Conservation (phyloP, 2,888 invertebrate species). For the Nematopogon swammerdamellus region DNA sequence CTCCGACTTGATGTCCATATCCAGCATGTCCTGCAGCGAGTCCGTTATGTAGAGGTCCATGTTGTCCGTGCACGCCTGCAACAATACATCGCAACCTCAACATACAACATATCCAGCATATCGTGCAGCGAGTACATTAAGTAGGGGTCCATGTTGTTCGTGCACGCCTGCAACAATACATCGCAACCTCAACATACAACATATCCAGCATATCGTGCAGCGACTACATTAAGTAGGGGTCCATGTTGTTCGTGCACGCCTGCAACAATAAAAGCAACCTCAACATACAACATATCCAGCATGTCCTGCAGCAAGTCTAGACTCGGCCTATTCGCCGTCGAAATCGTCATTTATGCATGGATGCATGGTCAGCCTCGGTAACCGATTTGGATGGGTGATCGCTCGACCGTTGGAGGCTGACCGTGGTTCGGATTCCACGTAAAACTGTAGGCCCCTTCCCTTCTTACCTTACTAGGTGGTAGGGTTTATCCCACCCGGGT, state of each 20-base stretch:
- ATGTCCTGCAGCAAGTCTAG: not conserved
- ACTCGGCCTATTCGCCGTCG: no score
- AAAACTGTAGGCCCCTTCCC: no score
- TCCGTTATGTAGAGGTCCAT: slow-evolving; percentile 65
- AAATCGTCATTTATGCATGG: no score
- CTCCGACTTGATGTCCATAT: slow-evolving; percentile 85
- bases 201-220: not conserved
- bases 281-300: no score
- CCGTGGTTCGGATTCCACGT: no score
- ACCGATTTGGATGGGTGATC: no score
- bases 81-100: slow-evolving; percentile 15
- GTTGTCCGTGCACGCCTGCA: slow-evolving; percentile 52
- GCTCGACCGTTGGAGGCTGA: no score
- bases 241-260: no score
- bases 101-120: not conserved
- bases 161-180: slow-evolving; percentile 46
- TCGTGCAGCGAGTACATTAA: not conserved
- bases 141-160: not conserved
- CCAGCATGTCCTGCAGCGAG: slow-evolving; percentile 86
- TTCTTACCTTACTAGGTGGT: no score
- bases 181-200: not conserved
- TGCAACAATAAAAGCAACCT: no score
- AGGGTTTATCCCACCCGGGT: no score
- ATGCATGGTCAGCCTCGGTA: no score
- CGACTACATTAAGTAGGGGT: not conserved